These are phyloP conservation scores for Theristicus caerulescens DNA, from an alignment of 2,113 vertebrate genomes.

Conservation along the genomic window DNA sequence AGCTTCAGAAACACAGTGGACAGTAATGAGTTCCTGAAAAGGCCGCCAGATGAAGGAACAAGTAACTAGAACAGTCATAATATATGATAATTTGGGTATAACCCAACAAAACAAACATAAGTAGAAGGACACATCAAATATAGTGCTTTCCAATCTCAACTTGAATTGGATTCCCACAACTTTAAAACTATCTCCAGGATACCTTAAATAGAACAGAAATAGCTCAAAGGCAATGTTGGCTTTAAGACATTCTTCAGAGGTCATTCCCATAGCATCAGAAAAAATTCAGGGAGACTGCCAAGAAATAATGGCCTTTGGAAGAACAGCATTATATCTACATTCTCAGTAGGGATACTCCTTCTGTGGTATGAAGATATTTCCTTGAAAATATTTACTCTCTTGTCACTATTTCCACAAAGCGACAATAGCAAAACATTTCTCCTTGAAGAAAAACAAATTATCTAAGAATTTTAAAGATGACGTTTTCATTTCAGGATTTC, in stretches of 20 bases:
- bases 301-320: not conserved
- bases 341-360: not conserved
- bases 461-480: not conserved
- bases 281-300: not conserved
- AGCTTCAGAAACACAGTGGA: not conserved
- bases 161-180: not conserved
- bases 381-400: not conserved
- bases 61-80: not conserved
- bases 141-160: not conserved
- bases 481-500: not conserved
- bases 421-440: not conserved
- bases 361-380: not conserved
- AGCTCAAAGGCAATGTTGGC: not conserved
- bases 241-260: not conserved
- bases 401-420: not conserved
- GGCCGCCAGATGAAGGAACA: not conserved
- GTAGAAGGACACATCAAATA: not conserved
- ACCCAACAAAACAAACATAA: not conserved
- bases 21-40: not conserved
- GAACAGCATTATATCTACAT: not conserved
- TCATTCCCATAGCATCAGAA: not conserved
- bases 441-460: not conserved
- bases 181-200: not conserved
- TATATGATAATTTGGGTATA: not conserved
- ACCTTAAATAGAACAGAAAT: not conserved